These are phyloP conservation scores for Cichladusa arquata DNA, from an alignment of 2,113 vertebrate species.

Conservation along the genomic window DNA sequence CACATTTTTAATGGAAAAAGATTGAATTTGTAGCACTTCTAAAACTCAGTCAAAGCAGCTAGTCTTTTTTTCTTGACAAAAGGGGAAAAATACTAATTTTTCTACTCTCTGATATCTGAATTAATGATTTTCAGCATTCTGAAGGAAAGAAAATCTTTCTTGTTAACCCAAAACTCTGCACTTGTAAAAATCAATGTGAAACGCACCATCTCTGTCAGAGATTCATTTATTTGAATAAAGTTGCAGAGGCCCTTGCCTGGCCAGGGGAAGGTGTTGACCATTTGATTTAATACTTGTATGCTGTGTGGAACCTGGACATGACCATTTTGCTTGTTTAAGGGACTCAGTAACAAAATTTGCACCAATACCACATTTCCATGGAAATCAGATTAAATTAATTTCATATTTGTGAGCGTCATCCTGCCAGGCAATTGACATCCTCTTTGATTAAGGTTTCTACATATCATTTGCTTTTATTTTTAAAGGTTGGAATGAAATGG, in stretches of 20 bases:
- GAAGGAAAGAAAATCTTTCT: neutral
- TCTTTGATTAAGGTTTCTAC: neutral
- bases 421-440: neutral
- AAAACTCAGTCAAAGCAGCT: neutral
- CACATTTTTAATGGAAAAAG: neutral
- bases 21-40: neutral
- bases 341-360: neutral
- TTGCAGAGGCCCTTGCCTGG: neutral
- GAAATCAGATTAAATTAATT: neutral
- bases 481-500: neutral
- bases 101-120: neutral
- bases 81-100: slow-evolving; percentile 14
- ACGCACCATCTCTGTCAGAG: neutral
- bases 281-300: neutral
- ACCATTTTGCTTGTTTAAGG: neutral
- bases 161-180: neutral
- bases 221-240: neutral
- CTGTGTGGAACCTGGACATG: neutral
- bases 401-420: neutral
- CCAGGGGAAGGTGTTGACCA: neutral
- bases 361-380: neutral
- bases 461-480: neutral
- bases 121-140: neutral
- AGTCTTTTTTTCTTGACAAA: neutral
- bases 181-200: neutral